These are phyloP conservation scores for Anoplopoma fimbria DNA, from an alignment of 2,113 vertebrate species.

Conservation along the genomic window DNA sequence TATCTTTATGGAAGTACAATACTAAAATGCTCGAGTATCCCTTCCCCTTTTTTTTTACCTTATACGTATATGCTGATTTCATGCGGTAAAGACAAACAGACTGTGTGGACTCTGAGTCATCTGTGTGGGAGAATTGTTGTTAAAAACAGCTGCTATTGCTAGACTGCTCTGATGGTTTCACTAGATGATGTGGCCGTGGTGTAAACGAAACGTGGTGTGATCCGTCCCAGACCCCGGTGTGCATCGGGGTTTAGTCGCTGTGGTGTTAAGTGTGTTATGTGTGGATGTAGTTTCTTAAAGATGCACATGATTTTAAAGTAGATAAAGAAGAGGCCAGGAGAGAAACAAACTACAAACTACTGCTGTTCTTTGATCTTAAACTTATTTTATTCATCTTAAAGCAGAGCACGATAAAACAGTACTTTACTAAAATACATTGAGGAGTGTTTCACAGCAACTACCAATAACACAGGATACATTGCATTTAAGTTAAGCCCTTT, in stretches of 20 bases:
- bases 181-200: background rate
- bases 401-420: no score
- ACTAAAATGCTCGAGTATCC: background rate
- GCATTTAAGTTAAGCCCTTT: no score
- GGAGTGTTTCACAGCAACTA: no score
- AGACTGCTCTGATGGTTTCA: conserved; percentile 12
- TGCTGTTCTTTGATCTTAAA: no score
- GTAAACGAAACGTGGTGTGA: background rate
- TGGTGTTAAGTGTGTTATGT: background rate
- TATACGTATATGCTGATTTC: background rate
- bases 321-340: background rate
- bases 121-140: conserved; percentile 3
- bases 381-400: accelerated
- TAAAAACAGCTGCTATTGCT: conserved; percentile 12
- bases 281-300: background rate
- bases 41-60: background rate
- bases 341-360: no score
- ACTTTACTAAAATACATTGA: background rate
- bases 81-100: background rate
- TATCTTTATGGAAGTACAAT: background rate
- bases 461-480: no score
- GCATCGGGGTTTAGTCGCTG: background rate
- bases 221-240: background rate
- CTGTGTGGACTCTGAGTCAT: background rate
- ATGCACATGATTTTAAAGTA: background rate